Evolutionary conservation across 2,113 vertebrate species (phyloP).

Genomic region (Paradoxurus hermaphroditus): DNA sequence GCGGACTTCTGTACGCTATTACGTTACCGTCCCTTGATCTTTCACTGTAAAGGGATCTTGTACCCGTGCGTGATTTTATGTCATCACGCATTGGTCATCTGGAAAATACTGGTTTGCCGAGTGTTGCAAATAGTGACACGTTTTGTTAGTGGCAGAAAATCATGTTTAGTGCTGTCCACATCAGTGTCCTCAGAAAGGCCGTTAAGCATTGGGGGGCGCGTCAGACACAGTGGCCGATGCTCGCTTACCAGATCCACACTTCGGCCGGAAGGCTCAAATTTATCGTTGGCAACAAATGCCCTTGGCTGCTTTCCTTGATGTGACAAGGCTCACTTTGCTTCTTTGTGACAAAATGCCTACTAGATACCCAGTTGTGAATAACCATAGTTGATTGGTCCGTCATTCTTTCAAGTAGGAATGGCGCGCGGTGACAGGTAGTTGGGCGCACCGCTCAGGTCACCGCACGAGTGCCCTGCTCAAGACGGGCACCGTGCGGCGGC

Average conservation of each 20-base stretch:
- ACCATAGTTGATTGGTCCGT: neutral
- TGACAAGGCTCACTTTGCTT: neutral
- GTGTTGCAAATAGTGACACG: neutral
- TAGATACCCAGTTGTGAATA: neutral
- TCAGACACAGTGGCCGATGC: neutral
- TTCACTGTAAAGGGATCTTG: neutral
- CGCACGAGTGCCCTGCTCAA: neutral
- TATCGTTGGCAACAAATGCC: neutral
- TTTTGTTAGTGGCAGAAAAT: neutral
- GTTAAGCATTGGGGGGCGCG: neutral
- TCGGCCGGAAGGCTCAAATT: neutral
- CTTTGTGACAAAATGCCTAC: neutral
- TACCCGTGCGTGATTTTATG: neutral
- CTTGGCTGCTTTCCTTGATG: neutral
- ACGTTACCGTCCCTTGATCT: neutral
- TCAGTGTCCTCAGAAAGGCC: neutral
- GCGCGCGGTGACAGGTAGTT: neutral
- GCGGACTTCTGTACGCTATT: neutral
- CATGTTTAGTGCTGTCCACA: neutral
- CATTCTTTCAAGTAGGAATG: neutral
- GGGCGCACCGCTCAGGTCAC: neutral
- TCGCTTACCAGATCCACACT: neutral
- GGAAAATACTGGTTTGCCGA: neutral
- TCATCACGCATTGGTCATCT: neutral
- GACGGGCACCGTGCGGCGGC: too few species aligned